phyloP scores from a whole-genome alignment of 1,140 invertebrate genomes.

The Drosophila santomea region DNA sequence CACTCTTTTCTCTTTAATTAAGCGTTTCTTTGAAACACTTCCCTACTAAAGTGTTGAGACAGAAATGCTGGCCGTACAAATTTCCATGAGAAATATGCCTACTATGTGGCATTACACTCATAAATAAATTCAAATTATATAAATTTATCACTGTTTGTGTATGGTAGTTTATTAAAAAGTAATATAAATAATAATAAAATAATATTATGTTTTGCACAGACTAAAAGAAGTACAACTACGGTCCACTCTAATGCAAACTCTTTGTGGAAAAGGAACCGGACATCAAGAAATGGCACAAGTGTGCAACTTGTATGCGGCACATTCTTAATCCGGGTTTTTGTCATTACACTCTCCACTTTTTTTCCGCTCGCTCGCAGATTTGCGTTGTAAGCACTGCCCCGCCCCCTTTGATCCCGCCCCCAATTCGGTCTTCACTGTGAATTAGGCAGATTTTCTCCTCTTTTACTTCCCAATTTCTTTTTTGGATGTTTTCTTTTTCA shows the following conservation, averaged over 20 bases:
- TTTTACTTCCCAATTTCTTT: conserved; percentile 1
- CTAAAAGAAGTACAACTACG: not conserved
- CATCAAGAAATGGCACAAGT: conserved; percentile 59
- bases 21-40: too few relatives aligned
- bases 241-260: conserved; percentile 14
- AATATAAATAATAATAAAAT: not conserved
- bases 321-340: conserved; percentile 79
- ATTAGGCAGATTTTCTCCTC: conserved; percentile 74
- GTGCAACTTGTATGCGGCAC: conserved; percentile 79
- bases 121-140: not conserved
- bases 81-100: too few relatives aligned
- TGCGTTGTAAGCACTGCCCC: conserved; percentile 57
- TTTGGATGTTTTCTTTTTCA: conserved; percentile 13
- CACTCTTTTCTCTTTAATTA: too few relatives aligned
- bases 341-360: conserved; percentile 74
- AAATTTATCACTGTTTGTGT: too few relatives aligned
- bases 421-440: conserved; percentile 34
- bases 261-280: conserved; percentile 30
- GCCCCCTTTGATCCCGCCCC: not conserved
- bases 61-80: too few relatives aligned
- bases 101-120: too few relatives aligned
- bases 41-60: too few relatives aligned
- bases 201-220: not conserved
- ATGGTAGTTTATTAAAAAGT: not conserved
- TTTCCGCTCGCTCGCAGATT: conserved; percentile 65